A percentile compares a stretch with the other conserved stretches of the same genome.
These are phyloP conservation scores for Sternotherus odoratus DNA, from an alignment of 2,797 vertebrate species.

Conservation along the genomic window DNA sequence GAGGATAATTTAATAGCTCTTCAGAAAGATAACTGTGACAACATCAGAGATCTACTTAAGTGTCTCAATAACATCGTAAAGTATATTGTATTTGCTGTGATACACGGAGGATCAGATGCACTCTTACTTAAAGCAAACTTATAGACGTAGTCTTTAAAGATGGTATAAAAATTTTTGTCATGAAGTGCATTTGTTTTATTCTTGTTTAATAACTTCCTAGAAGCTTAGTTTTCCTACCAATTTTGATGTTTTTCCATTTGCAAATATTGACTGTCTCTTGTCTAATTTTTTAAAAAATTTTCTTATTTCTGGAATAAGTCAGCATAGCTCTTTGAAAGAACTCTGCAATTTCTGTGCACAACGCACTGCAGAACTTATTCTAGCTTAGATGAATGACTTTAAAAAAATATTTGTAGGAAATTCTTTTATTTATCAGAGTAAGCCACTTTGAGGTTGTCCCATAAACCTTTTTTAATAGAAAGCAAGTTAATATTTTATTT, in stretches of 20 bases:
- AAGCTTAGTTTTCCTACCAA: not conserved
- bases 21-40: not conserved
- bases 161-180: not conserved
- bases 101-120: not conserved
- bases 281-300: not conserved
- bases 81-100: not conserved
- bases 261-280: not conserved
- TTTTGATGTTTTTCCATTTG: not conserved
- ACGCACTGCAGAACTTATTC: not conserved
- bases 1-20: not conserved
- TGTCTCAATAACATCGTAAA: conserved; percentile 4
- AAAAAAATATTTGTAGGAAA: not conserved
- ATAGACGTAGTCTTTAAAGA: not conserved
- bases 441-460: not conserved
- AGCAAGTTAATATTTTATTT: not conserved
- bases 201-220: not conserved
- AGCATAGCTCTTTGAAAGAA: not conserved
- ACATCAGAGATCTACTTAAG: not conserved
- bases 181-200: not conserved
- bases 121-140: not conserved
- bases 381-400: not conserved
- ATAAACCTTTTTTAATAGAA: not conserved
- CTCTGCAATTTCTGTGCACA: not conserved
- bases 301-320: not conserved
- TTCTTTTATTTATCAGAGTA: not conserved